These are phyloP conservation scores for Acleris cristana DNA, from an alignment of 2,888 invertebrate species.

Conservation along the genomic window DNA sequence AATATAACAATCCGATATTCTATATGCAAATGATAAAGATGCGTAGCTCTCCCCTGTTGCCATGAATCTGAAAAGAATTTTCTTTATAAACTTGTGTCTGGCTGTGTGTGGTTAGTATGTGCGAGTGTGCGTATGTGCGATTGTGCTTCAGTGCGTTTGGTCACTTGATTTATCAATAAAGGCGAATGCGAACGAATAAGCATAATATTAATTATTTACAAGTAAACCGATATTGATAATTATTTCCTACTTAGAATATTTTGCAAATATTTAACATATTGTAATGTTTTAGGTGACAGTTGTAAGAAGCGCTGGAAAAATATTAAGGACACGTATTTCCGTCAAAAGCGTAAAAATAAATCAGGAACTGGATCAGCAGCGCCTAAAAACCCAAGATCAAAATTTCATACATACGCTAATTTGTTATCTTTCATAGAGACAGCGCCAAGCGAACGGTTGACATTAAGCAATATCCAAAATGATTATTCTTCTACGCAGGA, in stretches of 20 bases:
- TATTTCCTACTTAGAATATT: not conserved
- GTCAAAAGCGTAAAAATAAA: not conserved
- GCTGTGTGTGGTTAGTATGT: too few species aligned
- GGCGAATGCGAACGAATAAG: not conserved
- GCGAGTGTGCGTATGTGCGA: not conserved
- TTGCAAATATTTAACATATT: not conserved
- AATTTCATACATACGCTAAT: not conserved
- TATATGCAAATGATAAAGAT: too few species aligned
- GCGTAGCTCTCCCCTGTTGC: too few species aligned
- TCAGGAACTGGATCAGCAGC: not conserved
- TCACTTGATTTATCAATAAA: too few species aligned
- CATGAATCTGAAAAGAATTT: too few species aligned
- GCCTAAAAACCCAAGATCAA: slow-evolving; percentile 4
- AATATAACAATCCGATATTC: too few species aligned
- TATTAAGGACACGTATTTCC: not conserved
- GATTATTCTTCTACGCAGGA: not conserved
- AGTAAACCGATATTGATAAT: not conserved
- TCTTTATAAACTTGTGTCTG: too few species aligned
- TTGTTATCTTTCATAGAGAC: slow-evolving; percentile 2
- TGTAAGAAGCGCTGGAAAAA: not conserved
- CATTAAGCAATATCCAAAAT: not conserved
- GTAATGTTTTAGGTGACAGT: not conserved
- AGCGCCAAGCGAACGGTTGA: slow-evolving; percentile 1
- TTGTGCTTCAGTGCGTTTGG: too few species aligned
- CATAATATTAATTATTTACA: not conserved